phyloP scores from a whole-genome alignment of 1,140 invertebrate species.

The Heliconius hermathena region DNA sequence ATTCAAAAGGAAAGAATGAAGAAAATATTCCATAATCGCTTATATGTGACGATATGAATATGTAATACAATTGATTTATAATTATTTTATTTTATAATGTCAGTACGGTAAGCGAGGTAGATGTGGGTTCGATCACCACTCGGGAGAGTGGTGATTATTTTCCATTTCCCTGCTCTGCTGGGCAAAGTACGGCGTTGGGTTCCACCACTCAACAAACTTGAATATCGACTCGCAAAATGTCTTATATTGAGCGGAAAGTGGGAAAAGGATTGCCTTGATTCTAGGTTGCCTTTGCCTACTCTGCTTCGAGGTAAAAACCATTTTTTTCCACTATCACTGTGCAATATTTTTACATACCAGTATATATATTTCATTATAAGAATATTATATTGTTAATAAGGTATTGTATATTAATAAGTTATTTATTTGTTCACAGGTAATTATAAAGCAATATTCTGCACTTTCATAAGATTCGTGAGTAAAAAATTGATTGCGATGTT shows the following conservation, averaged over 20 bases:
- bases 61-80: neutral
- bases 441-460: neutral
- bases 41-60: neutral
- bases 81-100: neutral
- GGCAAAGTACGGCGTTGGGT: no score
- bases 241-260: no score
- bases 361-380: neutral
- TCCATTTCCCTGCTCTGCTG: no score
- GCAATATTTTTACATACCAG: neutral
- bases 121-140: no score
- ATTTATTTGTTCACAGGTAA: constrained; percentile 2
- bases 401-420: neutral
- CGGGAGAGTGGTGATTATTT: no score
- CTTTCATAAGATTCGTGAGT: neutral
- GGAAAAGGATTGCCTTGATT: no score
- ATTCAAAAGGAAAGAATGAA: constrained; percentile 10
- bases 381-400: neutral
- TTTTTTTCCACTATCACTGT: neutral
- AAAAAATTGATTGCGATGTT: neutral
- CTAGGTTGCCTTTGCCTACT: no score
- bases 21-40: constrained; percentile 21
- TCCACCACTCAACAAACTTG: no score
- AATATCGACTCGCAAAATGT: no score
- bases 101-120: no score
- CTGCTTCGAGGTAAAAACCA: no score